These are phyloP conservation scores for Synergus itoensis DNA, from an alignment of 2,888 invertebrate genomes.

Conservation along the genomic window DNA sequence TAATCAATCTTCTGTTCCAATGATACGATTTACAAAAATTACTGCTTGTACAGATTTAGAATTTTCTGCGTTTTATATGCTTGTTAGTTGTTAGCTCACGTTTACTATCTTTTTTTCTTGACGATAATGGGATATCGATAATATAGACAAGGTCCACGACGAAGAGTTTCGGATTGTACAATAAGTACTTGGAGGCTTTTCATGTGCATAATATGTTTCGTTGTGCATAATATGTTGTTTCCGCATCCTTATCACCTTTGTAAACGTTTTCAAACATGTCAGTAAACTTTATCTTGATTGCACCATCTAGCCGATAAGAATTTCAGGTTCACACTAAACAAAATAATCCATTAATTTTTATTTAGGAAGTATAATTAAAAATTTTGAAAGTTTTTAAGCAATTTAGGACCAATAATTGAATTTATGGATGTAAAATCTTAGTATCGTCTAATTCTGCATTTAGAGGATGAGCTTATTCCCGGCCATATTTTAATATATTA, in stretches of 20 bases:
- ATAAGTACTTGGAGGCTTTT: neutral
- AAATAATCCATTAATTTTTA: neutral
- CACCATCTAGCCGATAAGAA: neutral
- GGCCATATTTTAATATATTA: slow-evolving; percentile 4
- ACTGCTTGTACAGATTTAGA: too few relatives aligned
- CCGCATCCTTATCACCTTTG: neutral
- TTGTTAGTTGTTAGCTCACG: too few relatives aligned
- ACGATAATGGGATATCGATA: neutral
- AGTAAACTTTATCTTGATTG: neutral
- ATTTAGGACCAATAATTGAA: neutral
- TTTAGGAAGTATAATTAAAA: neutral
- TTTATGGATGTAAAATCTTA: neutral
- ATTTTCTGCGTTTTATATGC: too few relatives aligned
- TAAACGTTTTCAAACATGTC: neutral
- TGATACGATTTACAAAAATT: neutral
- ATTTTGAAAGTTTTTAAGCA: neutral
- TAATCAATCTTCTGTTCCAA: neutral
- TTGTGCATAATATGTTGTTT: neutral
- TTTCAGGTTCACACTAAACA: neutral
- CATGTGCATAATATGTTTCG: neutral
- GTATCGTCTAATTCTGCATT: neutral
- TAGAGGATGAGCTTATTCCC: neutral
- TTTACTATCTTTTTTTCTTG: neutral
- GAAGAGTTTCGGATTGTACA: neutral
- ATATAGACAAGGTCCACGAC: neutral